Evolutionary conservation across 2,113 vertebrate species (phyloP), one percentile per base, ranked within the genome.

Genomic region (Elachura formosa): DNA sequence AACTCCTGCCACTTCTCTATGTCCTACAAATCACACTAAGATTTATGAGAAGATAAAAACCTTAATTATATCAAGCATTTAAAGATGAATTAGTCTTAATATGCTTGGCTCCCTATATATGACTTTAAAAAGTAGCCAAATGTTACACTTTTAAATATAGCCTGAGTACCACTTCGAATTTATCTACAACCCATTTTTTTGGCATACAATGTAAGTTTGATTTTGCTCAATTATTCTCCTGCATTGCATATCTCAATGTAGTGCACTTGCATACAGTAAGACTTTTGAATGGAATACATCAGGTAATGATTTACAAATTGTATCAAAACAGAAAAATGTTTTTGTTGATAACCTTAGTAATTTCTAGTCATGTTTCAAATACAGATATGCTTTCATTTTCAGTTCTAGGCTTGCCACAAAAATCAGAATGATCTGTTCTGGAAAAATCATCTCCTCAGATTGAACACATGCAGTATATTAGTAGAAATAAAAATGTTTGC

Each of bases 401-500:
- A 61, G 13, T 41, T 56, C 34, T 66, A 72, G 51, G 34, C 15
- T 58, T 87, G 19, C 34, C 28, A 36, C 55, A 76, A 80, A 41
- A 74, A 87, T 79, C 55, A 78, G 21, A 92, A 79, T n/a, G 14
- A 20, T 75, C 71, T 92, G 22, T 33, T 48, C 56, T 74, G 21
- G 24, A 66, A 89, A 84, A 73, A 75, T 22, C 13, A 41, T 58
- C 41, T 75, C 36, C 38, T 75, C 26, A 41, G 54, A 75, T 86
- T 88, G 80, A 95, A 73, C 41, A 66, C 36, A 38, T 48, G 56
- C 24, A 68, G 20, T 85, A 19, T 49, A 81, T 78, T 48, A 74
- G 25, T 24, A 87, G 40, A 85, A 93, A 94, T 78, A 95, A 80
- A 85, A 92, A 85, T 68, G 95, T 97, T 94, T 94, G 73, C 93